Evolutionary conservation across 2,888 invertebrate species (phyloP).

Genomic region (Macrosiphum euphorbiae): DNA sequence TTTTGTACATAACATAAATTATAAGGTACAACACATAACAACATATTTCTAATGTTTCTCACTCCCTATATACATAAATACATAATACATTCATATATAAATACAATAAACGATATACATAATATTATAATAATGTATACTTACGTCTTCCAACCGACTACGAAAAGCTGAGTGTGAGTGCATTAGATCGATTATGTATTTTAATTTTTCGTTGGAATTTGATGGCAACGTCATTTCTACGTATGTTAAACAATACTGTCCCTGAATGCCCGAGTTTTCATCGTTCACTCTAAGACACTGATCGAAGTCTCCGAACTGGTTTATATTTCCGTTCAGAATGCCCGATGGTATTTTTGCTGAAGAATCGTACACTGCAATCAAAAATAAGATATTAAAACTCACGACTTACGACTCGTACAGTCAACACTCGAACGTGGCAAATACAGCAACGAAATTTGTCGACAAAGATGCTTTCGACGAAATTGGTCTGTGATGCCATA

Average conservation of each 20-base stretch:
- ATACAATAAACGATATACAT: too few relatives aligned
- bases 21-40: not conserved
- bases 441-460: not conserved
- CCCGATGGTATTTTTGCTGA: slow-evolving; percentile 79
- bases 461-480: not conserved
- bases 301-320: slow-evolving; percentile 80
- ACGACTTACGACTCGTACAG: not conserved
- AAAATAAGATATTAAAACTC: not conserved
- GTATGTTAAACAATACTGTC: slow-evolving; percentile 78
- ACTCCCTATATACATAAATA: too few relatives aligned
- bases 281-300: slow-evolving; percentile 73
- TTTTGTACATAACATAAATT: not conserved
- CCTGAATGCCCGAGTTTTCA: slow-evolving; percentile 71
- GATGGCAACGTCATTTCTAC: slow-evolving; percentile 71
- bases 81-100: too few relatives aligned
- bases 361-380: slow-evolving; percentile 77
- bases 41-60: not conserved
- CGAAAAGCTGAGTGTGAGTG: slow-evolving; percentile 77
- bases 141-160: slow-evolving; percentile 78
- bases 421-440: not conserved
- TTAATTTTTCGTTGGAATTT: slow-evolving; percentile 34
- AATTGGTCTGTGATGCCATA: not conserved
- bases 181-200: slow-evolving; percentile 72
- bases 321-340: slow-evolving; percentile 77
- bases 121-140: slow-evolving; percentile 70